Evolutionary conservation across 2,888 invertebrate species (phyloP), one percentile per base, ranked within the genome.

Genomic region (Phyto melanocephala): DNA sequence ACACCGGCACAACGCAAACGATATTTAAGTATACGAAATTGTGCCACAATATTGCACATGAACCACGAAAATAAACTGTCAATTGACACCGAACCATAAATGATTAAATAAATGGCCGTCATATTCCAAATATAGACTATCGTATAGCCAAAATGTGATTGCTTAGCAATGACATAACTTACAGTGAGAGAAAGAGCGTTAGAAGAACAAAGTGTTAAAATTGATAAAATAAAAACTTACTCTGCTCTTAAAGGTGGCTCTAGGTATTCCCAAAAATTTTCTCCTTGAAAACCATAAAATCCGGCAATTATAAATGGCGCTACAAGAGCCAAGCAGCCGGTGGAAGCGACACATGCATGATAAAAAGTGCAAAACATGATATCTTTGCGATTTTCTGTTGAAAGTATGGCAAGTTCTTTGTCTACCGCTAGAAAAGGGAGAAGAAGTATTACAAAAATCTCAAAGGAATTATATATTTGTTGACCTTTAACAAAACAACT

Each of bases 381-480:
- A 58, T 84, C 84, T 4, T 78, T 75, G 8, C 56, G 74, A 70
- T 84, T 83, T 74, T 84, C 81, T 0, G 42, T 42, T 4, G 24
- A 63, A 15, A 85, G 20, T 10, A 81, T 77, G 0, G 2, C 0
- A 6, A 52, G 62, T 40, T 85, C 85, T 17, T 56, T 35, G 0
- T 8, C 68, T 4, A 68, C 42, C 6, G 81, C 85, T 85, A 6
- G 28, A 28, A 28, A 6, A 28, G 28, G 28, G 28, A 28, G 6
- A 28, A 5, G 3, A 28, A 28, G 6, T n/a, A n/a, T n/a, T n/a
- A n/a, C n/a, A n/a, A n/a, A n/a, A n/a, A n/a, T n/a, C n/a, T n/a
- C n/a, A n/a, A n/a, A n/a, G n/a, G n/a, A n/a, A n/a, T n/a, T n/a
- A n/a, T n/a, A n/a, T n/a, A n/a, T n/a, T n/a, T n/a, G n/a, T n/a